Conservation (phyloP, 2,888 invertebrate genomes). For the Eilema caniola region DNA sequence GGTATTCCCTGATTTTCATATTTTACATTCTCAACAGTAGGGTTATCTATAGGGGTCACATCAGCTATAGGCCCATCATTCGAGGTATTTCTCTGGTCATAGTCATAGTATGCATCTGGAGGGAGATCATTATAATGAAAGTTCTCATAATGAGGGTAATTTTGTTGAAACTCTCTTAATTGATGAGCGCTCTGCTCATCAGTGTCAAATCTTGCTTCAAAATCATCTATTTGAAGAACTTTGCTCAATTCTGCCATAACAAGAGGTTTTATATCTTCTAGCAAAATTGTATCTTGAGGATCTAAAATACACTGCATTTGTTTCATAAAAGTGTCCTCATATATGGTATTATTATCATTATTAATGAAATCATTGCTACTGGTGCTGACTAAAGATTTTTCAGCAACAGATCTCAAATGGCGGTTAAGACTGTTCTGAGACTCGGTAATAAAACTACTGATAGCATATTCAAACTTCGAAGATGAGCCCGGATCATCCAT, state of each 20-base stretch:
- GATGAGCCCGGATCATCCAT: conserved; percentile 84
- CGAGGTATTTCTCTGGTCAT: conserved; percentile 31
- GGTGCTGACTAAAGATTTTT: conserved; percentile 76
- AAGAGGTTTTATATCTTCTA: conserved; percentile 87
- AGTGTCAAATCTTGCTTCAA: conserved; percentile 62
- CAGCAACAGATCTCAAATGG: conserved; percentile 79
- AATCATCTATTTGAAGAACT: conserved; percentile 81
- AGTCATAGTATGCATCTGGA: conserved; percentile 50
- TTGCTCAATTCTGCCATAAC: conserved; percentile 88
- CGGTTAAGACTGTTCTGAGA: conserved; percentile 82
- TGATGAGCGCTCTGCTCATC: conserved; percentile 49
- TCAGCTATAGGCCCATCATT: conserved; percentile 38
- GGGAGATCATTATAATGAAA: conserved; percentile 49
- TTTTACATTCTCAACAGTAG: conserved; percentile 27
- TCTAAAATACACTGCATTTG: conserved; percentile 88
- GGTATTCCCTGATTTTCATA: conserved; percentile 29
- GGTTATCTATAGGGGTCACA: conserved; percentile 27
- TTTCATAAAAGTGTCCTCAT: conserved; percentile 92
- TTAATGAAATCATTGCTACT: conserved; percentile 81
- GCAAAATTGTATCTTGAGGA: conserved; percentile 85
- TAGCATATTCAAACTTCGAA: conserved; percentile 83
- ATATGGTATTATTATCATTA: conserved; percentile 88
- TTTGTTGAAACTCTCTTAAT: conserved; percentile 45
- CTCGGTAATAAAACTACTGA: conserved; percentile 82
- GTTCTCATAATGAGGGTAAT: conserved; percentile 48